A percentile compares a stretch with the other conserved stretches of the same genome.
These are phyloP conservation scores for Hystrix cristata DNA, from an alignment of 2,113 vertebrate species.

Conservation along the genomic window DNA sequence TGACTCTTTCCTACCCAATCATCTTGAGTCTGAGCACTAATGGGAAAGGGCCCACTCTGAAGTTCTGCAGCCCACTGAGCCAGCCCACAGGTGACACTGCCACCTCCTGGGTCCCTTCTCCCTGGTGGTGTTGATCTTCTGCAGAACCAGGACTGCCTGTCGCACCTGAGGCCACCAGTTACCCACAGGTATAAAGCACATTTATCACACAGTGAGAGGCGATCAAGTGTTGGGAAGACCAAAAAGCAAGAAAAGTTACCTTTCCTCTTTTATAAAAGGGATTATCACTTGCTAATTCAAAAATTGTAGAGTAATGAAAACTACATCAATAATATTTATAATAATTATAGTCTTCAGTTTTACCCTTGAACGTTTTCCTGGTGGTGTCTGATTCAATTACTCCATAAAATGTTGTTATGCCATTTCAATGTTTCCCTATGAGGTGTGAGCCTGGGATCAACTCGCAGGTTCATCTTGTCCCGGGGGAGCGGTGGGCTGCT, in stretches of 20 bases:
- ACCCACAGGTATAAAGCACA: accelerated
- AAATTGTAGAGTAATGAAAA: constrained; percentile 72
- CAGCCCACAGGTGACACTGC: not conserved
- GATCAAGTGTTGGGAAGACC: not conserved
- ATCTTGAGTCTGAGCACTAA: not conserved
- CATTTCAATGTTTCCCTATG: not conserved
- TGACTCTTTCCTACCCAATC: accelerated
- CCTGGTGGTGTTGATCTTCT: no score
- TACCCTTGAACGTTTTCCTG: constrained; percentile 68
- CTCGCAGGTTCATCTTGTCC: not conserved
- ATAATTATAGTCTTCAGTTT: constrained; percentile 74
- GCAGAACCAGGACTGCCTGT: accelerated
- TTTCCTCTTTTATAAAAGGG: constrained; percentile 29
- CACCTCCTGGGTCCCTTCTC: not conserved
- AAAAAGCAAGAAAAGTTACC: not conserved
- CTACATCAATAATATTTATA: constrained; percentile 70
- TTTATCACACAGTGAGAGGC: not conserved
- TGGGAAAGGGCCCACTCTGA: not conserved
- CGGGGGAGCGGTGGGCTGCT: not conserved
- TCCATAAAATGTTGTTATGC: not conserved
- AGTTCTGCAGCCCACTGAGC: not conserved
- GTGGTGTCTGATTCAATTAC: constrained; percentile 59
- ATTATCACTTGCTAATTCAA: constrained; percentile 75
- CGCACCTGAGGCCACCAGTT: not conserved
- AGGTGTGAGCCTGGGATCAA: not conserved